These are phyloP conservation scores for Chlorocebus sabaeus DNA, from an alignment of 2,113 vertebrate species.

Conservation along the genomic window DNA sequence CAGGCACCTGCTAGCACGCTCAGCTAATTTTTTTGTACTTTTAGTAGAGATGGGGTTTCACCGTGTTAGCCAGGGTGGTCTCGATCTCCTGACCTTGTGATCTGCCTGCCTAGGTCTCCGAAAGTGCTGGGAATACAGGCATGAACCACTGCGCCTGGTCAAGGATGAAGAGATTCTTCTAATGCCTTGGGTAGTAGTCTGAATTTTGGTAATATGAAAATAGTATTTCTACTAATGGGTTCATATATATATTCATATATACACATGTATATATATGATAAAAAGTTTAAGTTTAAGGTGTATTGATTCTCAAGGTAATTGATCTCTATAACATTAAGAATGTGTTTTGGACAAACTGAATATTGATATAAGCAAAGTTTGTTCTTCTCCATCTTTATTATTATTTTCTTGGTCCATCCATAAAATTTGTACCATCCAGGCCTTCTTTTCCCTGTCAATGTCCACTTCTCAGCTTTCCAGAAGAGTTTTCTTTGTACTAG, in stretches of 20 bases:
- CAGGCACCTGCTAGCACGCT: no score
- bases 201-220: conserved; percentile 8
- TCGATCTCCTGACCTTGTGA: no score
- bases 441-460: neutral
- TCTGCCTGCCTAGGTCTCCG: no score
- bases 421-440: neutral
- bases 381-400: neutral
- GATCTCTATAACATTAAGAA: neutral
- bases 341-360: neutral
- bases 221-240: neutral
- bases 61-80: no score
- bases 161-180: neutral
- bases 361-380: neutral
- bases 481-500: neutral
- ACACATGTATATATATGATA: no score
- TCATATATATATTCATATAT: no score
- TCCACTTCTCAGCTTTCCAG: neutral
- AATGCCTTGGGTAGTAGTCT: neutral
- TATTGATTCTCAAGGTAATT: neutral
- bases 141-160: no score
- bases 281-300: neutral
- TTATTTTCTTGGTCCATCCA: neutral
- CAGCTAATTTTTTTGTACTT: no score
- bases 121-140: no score
- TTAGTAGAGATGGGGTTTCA: no score